phyloP scores from a whole-genome alignment of 2,797 vertebrate species.

The Microtus californicus region DNA sequence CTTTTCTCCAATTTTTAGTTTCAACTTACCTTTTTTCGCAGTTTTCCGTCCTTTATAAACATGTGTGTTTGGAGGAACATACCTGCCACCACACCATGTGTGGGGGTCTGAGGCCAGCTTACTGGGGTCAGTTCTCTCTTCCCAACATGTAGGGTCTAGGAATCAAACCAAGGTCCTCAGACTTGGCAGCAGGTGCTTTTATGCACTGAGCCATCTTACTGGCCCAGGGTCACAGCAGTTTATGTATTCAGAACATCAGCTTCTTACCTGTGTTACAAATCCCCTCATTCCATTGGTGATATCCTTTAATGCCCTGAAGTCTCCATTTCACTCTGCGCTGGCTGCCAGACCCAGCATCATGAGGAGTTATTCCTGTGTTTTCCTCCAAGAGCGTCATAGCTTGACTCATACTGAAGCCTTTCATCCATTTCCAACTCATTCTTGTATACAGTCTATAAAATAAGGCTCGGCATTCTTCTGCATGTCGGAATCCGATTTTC shows the following conservation, averaged over 20 bases:
- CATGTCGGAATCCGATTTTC: not conserved
- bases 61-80: not conserved
- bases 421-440: conserved; percentile 1
- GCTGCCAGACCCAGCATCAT: not conserved
- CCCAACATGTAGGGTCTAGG: not conserved
- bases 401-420: not conserved
- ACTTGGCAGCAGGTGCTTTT: not conserved
- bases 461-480: not conserved
- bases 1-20: not conserved
- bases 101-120: not conserved
- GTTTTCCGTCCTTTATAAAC: not conserved
- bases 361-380: not conserved
- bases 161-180: not conserved
- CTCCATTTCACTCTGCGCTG: not conserved
- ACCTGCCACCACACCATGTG: too few relatives aligned
- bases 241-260: not conserved
- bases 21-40: not conserved
- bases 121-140: not conserved
- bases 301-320: not conserved
- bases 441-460: not conserved
- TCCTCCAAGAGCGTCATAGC: not conserved
- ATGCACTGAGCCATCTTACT: not conserved
- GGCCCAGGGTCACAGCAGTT: not conserved
- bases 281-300: not conserved
- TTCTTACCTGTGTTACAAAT: not conserved